These are phyloP conservation scores for Opisthograptis luteolata DNA, from an alignment of 2,888 invertebrate genomes.

Conservation along the genomic window DNA sequence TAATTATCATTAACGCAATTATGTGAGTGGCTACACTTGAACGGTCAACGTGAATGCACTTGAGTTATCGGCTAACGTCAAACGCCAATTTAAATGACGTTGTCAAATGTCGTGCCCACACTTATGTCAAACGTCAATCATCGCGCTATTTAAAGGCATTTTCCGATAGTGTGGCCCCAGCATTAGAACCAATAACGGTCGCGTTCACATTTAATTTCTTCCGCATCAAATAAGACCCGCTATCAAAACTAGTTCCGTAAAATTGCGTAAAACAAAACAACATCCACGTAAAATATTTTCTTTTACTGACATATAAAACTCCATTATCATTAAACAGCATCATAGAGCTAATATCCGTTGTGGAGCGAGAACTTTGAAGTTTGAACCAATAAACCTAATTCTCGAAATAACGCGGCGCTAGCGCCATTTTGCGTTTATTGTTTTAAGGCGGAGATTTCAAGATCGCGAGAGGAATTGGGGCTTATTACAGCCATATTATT, in stretches of 20 bases:
- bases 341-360: slow-evolving; percentile 4
- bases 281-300: slow-evolving; percentile 8
- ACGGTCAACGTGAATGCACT: no score
- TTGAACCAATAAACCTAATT: slow-evolving; percentile 8
- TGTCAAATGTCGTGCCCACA: no score
- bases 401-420: not conserved
- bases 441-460: not conserved
- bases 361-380: not conserved
- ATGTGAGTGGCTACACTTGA: no score
- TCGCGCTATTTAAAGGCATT: no score
- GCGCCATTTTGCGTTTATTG: slow-evolving; percentile 12
- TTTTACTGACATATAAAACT: slow-evolving; percentile 10
- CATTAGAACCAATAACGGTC: slow-evolving; percentile 5
- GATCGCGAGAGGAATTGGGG: no score
- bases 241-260: slow-evolving; percentile 8
- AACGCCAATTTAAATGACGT: no score
- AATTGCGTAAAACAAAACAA: slow-evolving; percentile 7
- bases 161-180: not conserved
- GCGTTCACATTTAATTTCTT: not conserved
- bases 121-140: no score
- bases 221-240: slow-evolving; percentile 18
- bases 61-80: no score
- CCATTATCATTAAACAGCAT: slow-evolving; percentile 24
- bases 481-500: no score
- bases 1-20: no score